Percentiles rank a stretch among this genome's conserved stretches.
Evolutionary conservation across 2,888 invertebrate species (phyloP).

Genomic region (Branchipolynoe longqiensis): DNA sequence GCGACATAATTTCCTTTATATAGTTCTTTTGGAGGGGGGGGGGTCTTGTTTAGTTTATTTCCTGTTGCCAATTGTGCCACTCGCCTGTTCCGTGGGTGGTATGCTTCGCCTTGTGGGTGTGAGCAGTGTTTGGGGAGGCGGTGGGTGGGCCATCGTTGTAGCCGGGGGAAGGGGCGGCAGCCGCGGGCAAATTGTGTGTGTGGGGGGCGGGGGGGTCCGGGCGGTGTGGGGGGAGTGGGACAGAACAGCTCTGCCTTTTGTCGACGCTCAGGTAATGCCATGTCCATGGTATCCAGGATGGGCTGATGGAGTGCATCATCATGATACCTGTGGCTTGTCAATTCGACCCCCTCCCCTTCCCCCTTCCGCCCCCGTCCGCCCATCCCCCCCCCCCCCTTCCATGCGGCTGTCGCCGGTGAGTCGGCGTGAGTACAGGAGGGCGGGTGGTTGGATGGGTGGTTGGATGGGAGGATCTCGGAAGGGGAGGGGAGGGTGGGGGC

Average conservation of each 20-base stretch:
- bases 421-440: background rate
- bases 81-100: background rate
- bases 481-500: conserved; percentile 21
- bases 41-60: too few relatives aligned
- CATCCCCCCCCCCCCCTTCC: background rate
- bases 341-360: background rate
- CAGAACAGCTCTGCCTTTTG: background rate
- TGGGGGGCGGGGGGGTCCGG: background rate
- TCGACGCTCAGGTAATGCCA: conserved; percentile 39
- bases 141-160: too few relatives aligned
- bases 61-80: too few relatives aligned
- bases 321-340: conserved; percentile 39
- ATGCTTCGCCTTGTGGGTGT: too few relatives aligned
- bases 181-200: too few relatives aligned
- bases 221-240: background rate
- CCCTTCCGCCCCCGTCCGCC: background rate
- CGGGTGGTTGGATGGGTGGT: background rate
- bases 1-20: too few relatives aligned
- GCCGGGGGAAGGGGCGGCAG: too few relatives aligned
- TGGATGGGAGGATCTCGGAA: background rate
- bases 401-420: too few relatives aligned
- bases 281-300: conserved; percentile 9
- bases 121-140: too few relatives aligned
- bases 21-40: too few relatives aligned
- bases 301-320: background rate